phyloP scores from a whole-genome alignment of 2,888 invertebrate genomes.

The Xylocampa areola region DNA sequence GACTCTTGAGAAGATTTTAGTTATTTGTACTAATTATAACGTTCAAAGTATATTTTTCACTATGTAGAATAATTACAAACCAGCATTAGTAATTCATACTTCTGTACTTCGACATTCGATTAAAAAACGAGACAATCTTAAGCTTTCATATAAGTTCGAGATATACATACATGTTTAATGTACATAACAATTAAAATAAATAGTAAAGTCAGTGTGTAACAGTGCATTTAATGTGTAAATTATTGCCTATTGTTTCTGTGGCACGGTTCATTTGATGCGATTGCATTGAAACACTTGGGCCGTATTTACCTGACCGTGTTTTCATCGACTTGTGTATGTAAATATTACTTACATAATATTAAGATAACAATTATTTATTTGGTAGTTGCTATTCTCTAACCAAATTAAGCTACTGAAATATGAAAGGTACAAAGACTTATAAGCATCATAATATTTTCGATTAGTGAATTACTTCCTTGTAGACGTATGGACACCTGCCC shows the following conservation, averaged over 20 bases:
- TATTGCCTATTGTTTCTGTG: conserved; percentile 74
- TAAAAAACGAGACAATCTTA: neutral
- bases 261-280: conserved; percentile 70
- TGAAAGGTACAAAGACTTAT: too few species aligned
- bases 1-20: too few species aligned
- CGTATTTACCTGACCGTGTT: conserved; percentile 29
- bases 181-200: conserved; percentile 40
- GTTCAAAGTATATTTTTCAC: too few species aligned
- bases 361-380: neutral
- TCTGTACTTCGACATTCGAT: too few species aligned
- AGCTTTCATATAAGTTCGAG: neutral
- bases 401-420: too few species aligned
- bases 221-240: conserved; percentile 73
- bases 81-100: too few species aligned
- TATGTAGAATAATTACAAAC: too few species aligned
- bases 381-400: too few species aligned
- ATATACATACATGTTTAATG: conserved; percentile 2
- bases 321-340: conserved; percentile 24
- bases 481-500: conserved; percentile 7
- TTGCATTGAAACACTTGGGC: conserved; percentile 58
- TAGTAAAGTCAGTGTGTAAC: conserved; percentile 65
- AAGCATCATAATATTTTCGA: too few species aligned
- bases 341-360: conserved; percentile 32
- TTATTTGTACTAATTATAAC: too few species aligned
- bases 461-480: conserved; percentile 4